phyloP scores from a whole-genome alignment of 1,140 invertebrate species.

The Mesaphorura yosii region DNA sequence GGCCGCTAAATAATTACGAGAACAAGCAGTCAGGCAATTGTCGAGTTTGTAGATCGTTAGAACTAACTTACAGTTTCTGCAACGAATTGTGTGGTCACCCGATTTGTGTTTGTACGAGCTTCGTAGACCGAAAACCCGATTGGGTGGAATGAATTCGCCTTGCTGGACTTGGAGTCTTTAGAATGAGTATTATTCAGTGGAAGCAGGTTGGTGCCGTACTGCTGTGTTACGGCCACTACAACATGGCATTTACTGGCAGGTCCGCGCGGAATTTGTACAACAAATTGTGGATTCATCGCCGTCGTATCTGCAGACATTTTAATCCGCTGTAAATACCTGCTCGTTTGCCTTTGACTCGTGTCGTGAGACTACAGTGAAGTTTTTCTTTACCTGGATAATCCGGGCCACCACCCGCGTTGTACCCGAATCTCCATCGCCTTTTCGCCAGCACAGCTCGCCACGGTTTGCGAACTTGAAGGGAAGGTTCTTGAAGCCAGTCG shows the following conservation, averaged over 20 bases:
- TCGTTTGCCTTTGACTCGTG: neutral
- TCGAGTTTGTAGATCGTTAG: too few relatives aligned
- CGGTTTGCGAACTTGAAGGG: constrained; percentile 52
- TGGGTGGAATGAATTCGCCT: constrained; percentile 41
- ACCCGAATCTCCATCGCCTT: constrained; percentile 52
- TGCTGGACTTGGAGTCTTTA: constrained; percentile 34
- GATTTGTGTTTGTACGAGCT: constrained; percentile 48
- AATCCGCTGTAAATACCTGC: neutral
- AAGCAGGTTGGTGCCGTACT: constrained; percentile 44
- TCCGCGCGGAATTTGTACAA: constrained; percentile 52
- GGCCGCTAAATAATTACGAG: constrained; percentile 42
- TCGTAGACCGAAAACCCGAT: constrained; percentile 61
- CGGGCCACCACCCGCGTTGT: constrained; percentile 58
- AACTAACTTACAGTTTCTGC: constrained; percentile 46
- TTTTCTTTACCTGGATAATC: constrained; percentile 41
- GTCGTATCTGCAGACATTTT: constrained; percentile 45
- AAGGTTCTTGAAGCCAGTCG: constrained; percentile 57
- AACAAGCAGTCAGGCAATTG: neutral
- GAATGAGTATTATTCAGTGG: constrained; percentile 18
- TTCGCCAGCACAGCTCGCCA: constrained; percentile 59
- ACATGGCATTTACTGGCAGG: constrained; percentile 54
- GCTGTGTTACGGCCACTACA: constrained; percentile 59
- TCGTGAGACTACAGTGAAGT: neutral
- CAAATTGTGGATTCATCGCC: constrained; percentile 59
- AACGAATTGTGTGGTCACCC: constrained; percentile 50